Evolutionary conservation across 1,140 invertebrate species (phyloP).

Genomic region (Onthophagus taurus): DNA sequence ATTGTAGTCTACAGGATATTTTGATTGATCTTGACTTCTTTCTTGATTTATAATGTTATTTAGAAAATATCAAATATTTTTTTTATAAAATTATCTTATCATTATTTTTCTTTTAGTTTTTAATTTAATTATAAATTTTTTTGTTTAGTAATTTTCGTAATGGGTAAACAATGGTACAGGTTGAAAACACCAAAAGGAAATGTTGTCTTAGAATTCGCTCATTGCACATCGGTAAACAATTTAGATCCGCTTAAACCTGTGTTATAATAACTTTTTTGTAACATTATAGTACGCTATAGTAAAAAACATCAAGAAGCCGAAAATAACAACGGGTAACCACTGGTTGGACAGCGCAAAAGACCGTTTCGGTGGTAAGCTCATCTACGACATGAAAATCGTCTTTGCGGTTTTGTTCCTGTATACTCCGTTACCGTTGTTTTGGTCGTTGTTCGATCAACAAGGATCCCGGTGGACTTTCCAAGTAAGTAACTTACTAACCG

Average conservation of each 20-base stretch:
- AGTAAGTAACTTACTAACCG: too few species aligned
- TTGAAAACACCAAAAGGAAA: constrained; percentile 59
- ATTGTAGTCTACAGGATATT: too few species aligned
- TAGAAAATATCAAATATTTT: too few species aligned
- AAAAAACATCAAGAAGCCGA: neutral
- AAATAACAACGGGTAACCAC: constrained; percentile 37
- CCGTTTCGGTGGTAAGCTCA: constrained; percentile 46
- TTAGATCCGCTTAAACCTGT: neutral
- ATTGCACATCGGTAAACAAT: constrained; percentile 56
- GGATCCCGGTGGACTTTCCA: constrained; percentile 63
- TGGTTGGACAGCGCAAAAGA: constrained; percentile 59
- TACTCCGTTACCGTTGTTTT: constrained; percentile 60
- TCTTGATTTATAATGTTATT: too few species aligned
- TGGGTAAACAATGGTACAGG: constrained; percentile 57
- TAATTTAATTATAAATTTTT: constrained; percentile 5
- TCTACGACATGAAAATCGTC: constrained; percentile 47
- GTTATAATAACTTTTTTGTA: constrained; percentile 1
- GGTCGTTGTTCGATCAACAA: constrained; percentile 55
- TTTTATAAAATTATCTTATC: too few species aligned
- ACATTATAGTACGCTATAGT: constrained; percentile 12
- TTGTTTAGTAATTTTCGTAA: constrained; percentile 55
- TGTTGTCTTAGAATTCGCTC: constrained; percentile 54
- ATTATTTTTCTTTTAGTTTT: too few species aligned
- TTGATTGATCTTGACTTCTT: too few species aligned
- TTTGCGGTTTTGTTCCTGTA: constrained; percentile 45